Evolutionary conservation across 2,113 vertebrate species (phyloP).

Genomic region (Mungos mungo): DNA sequence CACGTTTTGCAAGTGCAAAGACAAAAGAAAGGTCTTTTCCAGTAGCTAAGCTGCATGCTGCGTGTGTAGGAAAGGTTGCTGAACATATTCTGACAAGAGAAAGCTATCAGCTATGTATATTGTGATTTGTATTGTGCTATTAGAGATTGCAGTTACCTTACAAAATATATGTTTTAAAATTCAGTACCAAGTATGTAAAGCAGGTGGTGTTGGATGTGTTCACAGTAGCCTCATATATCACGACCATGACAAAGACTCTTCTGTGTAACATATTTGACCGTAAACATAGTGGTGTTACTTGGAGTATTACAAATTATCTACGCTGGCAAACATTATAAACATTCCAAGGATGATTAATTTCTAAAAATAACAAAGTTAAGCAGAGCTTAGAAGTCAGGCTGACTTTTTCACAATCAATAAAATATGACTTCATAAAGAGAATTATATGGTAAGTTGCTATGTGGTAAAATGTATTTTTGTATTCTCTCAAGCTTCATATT

Average conservation of each 20-base stretch:
- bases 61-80: not conserved
- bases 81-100: not conserved
- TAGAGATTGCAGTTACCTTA: not conserved
- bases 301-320: constrained; percentile 75
- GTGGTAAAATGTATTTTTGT: constrained; percentile 61
- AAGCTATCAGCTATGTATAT: not conserved
- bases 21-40: not conserved
- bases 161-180: constrained; percentile 15
- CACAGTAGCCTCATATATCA: not conserved
- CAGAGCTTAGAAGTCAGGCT: constrained; percentile 75
- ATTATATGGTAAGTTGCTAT: constrained; percentile 67
- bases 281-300: constrained; percentile 57
- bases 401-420: constrained; percentile 81
- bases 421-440: constrained; percentile 78
- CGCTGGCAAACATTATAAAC: constrained; percentile 78
- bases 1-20: not conserved
- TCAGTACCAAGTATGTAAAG: constrained; percentile 30
- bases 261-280: not conserved
- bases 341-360: constrained; percentile 82
- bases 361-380: constrained; percentile 80
- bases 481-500: not conserved
- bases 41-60: not conserved
- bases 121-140: not conserved
- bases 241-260: constrained; percentile 51
- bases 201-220: not conserved